Percentiles rank a stretch among this genome's conserved stretches.
These are phyloP conservation scores for Petaurus breviceps DNA, from an alignment of 2,113 vertebrate genomes.

Conservation along the genomic window DNA sequence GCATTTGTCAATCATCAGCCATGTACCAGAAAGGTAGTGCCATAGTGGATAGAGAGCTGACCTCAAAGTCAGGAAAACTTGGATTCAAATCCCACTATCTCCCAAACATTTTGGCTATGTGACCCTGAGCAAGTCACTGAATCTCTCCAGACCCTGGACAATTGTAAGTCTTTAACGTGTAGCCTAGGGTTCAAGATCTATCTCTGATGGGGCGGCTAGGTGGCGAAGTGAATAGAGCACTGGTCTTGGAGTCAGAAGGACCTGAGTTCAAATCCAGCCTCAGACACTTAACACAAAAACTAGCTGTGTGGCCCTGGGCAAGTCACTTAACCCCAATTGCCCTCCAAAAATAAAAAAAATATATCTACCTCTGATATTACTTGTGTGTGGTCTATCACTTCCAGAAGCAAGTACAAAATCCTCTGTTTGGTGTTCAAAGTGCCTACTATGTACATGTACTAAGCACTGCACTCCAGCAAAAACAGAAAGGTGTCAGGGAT, in stretches of 20 bases:
- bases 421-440: background rate
- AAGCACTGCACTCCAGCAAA: background rate
- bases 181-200: background rate
- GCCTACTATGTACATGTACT: background rate
- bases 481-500: background rate
- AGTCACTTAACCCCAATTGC: too few relatives aligned
- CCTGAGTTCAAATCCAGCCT: too few relatives aligned
- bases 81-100: background rate
- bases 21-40: background rate
- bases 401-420: background rate
- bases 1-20: background rate
- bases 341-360: too few relatives aligned
- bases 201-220: too few relatives aligned
- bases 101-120: background rate
- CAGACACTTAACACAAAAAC: too few relatives aligned
- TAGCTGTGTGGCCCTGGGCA: too few relatives aligned
- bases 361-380: background rate
- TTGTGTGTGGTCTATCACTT: background rate
- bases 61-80: background rate
- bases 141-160: background rate
- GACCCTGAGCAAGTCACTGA: background rate
- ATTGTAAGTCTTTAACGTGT: background rate
- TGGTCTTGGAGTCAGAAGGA: too few relatives aligned
- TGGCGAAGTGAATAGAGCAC: too few relatives aligned
- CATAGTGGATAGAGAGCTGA: background rate